Evolutionary conservation across 2,888 invertebrate species (phyloP), one percentile per base, ranked within the genome.

Genomic region (Ornithoptera alexandrae): DNA sequence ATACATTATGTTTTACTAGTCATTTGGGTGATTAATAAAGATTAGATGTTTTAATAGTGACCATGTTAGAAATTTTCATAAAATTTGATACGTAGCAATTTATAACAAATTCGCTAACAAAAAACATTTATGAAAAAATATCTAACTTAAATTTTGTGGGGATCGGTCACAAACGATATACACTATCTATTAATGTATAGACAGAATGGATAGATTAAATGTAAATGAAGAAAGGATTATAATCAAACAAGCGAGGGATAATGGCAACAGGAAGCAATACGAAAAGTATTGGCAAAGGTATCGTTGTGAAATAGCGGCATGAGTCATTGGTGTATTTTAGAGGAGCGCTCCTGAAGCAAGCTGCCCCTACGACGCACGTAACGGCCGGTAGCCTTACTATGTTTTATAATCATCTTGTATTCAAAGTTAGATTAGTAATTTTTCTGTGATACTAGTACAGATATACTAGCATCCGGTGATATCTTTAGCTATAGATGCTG

Each of bases 281-380:
- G 86, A 85, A 86, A 88, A 86, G 85, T 85, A 90, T 91, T 91
- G 91, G 91, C 90, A 89, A 85, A 88, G 88, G 87, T 85, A 84
- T 82, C 82, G 87, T 86, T 87, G 89, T 88, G 88, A 90, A 90
- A 90, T 84, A 84, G 83, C 79, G 72, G 75, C 78, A 76, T 92
- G 92, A 91, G 81, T 92, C 92, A 92, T 77, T 74, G 74, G 80
- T 74, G 84, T 91, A 90, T 92, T 92, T 90, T 79, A 73, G 86
- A 79, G 77, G 75, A 74, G 72, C 75, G 76, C 74, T 73, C 77
- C 75, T 72, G 71, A 77, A 72, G 68, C 66, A 59, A 60, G 67
- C 71, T 65, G 65, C 69, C 72, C 71, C 73, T 71, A 71, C 71
- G 67, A 53, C 36, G 66, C 36, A 66, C 53, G 30, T 70, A 58